Conservation (phyloP, 2,797 vertebrate genomes). For the Malacoraja senta region DNA sequence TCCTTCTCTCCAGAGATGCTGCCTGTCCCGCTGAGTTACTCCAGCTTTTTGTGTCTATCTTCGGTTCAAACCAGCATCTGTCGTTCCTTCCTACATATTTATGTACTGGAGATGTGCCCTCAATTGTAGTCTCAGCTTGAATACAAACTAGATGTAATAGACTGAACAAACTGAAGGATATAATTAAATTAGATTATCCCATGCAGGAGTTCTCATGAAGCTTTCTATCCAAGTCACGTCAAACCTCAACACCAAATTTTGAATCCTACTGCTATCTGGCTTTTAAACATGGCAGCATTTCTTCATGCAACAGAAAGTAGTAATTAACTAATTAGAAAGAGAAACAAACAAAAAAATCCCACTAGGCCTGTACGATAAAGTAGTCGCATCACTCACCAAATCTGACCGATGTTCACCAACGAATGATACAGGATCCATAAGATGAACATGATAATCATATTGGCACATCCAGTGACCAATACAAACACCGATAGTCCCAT, state of each 20-base stretch:
- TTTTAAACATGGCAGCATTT: not conserved
- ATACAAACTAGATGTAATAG: not conserved
- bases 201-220: not conserved
- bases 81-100: too few relatives aligned
- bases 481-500: slow-evolving; percentile 68
- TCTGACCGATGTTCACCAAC: slow-evolving; percentile 81
- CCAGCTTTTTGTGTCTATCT: too few relatives aligned
- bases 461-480: slow-evolving; percentile 70
- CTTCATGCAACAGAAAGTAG: not conserved
- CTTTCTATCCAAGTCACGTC: not conserved
- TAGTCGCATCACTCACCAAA: slow-evolving; percentile 72
- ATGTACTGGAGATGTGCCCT: not conserved
- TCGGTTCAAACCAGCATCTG: too few relatives aligned
- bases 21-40: too few relatives aligned
- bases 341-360: not conserved
- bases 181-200: not conserved
- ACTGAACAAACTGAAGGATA: not conserved
- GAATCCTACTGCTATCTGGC: not conserved
- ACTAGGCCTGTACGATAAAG: not conserved
- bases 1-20: too few relatives aligned
- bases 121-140: not conserved
- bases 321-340: not conserved
- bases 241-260: not conserved
- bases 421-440: slow-evolving; percentile 90
- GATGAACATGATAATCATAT: slow-evolving; percentile 76